A percentile compares a stretch with the other conserved stretches of the same genome.
These are phyloP conservation scores for Apis mellifera DNA, from an alignment of 1,140 invertebrate genomes.

Conservation along the genomic window DNA sequence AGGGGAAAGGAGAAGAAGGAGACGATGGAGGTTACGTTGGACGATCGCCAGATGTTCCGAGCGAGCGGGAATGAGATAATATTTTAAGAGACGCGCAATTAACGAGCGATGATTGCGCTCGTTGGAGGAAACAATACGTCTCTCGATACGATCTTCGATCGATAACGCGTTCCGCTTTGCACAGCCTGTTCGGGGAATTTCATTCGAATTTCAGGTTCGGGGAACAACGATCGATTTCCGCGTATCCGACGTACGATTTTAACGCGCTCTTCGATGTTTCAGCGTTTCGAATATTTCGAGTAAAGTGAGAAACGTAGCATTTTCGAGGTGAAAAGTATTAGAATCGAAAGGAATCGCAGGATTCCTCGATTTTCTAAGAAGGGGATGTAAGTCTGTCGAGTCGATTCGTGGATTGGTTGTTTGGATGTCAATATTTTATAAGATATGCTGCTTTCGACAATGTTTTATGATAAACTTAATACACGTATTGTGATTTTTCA, in stretches of 20 bases:
- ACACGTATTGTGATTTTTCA: too few relatives aligned
- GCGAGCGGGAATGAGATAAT: slow-evolving; percentile 30
- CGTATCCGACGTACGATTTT: slow-evolving; percentile 1
- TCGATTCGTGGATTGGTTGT: too few relatives aligned
- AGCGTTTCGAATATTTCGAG: background rate
- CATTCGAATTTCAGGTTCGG: slow-evolving; percentile 6
- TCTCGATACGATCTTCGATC: slow-evolving; percentile 26
- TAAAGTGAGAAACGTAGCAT: too few relatives aligned
- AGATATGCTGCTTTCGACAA: too few relatives aligned
- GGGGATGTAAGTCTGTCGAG: too few relatives aligned
- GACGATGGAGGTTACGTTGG: background rate
- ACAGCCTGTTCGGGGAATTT: slow-evolving; percentile 7
- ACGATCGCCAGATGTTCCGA: slow-evolving; percentile 40
- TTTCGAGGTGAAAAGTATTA: too few relatives aligned
- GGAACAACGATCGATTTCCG: slow-evolving; percentile 6
- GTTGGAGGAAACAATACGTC: slow-evolving; percentile 49
- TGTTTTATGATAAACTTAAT: too few relatives aligned
- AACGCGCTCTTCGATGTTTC: background rate
- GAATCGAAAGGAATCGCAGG: too few relatives aligned
- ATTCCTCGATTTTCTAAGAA: too few relatives aligned
- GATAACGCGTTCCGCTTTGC: slow-evolving; percentile 28
- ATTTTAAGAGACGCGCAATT: slow-evolving; percentile 48
- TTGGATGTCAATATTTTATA: too few relatives aligned
- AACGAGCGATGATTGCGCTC: slow-evolving; percentile 38
- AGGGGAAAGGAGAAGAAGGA: background rate